Conservation (phyloP, 2,888 invertebrate genomes). For the Aphodius sticticus region DNA sequence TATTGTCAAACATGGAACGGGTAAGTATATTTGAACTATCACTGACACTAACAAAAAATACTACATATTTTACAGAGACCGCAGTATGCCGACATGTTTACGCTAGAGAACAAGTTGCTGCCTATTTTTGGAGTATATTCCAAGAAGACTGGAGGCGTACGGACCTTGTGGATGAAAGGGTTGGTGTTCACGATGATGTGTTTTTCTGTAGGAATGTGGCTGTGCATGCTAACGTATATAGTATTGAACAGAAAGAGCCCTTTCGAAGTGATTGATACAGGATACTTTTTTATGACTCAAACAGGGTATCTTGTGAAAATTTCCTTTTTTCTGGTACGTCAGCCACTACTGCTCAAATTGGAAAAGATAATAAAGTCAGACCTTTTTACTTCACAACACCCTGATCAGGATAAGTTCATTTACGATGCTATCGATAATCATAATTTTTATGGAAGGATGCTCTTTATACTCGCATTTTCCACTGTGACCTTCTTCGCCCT, state of each 20-base stretch:
- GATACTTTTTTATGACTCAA: conserved; percentile 21
- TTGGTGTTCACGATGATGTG: background rate
- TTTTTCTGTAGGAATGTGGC: background rate
- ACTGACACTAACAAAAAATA: background rate
- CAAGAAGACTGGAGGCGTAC: background rate
- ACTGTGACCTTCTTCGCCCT: conserved; percentile 15
- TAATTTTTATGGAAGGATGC: conserved; percentile 10
- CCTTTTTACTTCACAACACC: conserved; percentile 12
- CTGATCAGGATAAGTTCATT: conserved; percentile 18
- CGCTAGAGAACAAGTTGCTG: background rate
- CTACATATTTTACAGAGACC: background rate
- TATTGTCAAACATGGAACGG: background rate
- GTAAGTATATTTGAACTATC: background rate
- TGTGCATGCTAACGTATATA: background rate
- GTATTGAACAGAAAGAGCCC: background rate
- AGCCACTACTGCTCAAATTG: background rate
- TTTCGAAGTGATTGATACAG: background rate
- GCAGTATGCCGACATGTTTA: background rate
- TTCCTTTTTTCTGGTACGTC: background rate
- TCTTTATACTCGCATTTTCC: background rate
- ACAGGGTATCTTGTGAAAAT: conserved; percentile 20
- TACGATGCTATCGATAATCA: conserved; percentile 7
- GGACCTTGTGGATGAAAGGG: background rate
- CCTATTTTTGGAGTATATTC: background rate
- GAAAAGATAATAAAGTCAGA: conserved; percentile 22